phyloP scores from a whole-genome alignment of 2,113 vertebrate species.

The Poeciliopsis retropinna region DNA sequence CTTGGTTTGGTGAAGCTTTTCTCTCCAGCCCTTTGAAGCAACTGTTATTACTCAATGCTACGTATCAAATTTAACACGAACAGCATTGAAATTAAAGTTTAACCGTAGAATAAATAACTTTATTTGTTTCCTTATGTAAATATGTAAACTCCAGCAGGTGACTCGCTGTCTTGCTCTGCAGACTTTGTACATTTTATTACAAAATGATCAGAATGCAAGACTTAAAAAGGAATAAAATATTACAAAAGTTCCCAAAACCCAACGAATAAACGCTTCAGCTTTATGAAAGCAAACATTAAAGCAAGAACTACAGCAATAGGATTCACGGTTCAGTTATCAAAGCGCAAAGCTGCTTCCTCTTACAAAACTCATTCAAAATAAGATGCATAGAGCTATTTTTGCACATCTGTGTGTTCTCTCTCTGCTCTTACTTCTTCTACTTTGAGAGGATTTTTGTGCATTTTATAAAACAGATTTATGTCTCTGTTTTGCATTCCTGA shows the following conservation, averaged over 20 bases:
- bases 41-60: too few species aligned
- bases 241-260: background rate
- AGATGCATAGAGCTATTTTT: background rate
- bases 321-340: background rate
- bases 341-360: background rate
- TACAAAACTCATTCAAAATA: background rate
- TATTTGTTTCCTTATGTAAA: too few species aligned
- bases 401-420: background rate
- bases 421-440: background rate
- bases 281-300: background rate
- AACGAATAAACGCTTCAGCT: background rate
- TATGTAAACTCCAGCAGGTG: too few species aligned
- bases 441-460: background rate
- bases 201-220: too few species aligned
- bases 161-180: too few species aligned
- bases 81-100: background rate
- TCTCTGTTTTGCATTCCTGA: background rate
- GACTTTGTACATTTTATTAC: too few species aligned
- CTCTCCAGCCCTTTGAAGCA: background rate
- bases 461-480: background rate
- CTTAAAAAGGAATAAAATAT: too few species aligned
- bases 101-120: background rate
- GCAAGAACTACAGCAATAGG: background rate
- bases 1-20: background rate
- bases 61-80: too few species aligned